phyloP scores from a whole-genome alignment of 1,140 invertebrate genomes.

The Agrypnia vestita region DNA sequence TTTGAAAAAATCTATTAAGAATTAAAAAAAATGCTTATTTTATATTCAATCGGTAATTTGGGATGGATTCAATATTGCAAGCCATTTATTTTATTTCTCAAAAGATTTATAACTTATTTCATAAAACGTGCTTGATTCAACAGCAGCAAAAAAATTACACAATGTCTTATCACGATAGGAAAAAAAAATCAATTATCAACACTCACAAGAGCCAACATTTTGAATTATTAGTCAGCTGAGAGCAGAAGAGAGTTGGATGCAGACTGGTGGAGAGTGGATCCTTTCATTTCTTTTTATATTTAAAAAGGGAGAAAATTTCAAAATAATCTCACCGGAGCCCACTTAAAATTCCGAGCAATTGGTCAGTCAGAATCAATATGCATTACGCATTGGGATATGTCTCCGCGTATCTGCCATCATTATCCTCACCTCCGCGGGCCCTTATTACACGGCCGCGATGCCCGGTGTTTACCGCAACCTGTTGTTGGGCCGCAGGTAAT shows the following conservation, averaged over 20 bases:
- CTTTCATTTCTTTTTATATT: slow-evolving; percentile 28
- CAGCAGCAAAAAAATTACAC: too few relatives aligned
- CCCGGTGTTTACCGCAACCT: neutral
- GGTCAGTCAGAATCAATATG: slow-evolving; percentile 19
- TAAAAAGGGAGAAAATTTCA: slow-evolving; percentile 16
- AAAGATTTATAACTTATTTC: too few relatives aligned
- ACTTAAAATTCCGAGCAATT: slow-evolving; percentile 28
- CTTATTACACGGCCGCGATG: too few relatives aligned
- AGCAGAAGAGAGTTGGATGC: neutral
- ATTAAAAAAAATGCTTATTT: neutral
- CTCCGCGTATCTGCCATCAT: neutral
- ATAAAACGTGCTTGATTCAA: too few relatives aligned
- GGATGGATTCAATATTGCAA: neutral
- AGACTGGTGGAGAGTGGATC: slow-evolving; percentile 10
- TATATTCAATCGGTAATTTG: neutral
- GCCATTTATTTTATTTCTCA: too few relatives aligned
- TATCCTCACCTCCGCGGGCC: neutral
- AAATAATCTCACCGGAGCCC: neutral
- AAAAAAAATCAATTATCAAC: neutral
- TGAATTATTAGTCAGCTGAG: neutral
- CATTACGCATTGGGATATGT: neutral
- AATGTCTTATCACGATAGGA: neutral
- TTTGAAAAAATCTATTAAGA: neutral
- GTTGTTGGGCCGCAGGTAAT: slow-evolving; percentile 14
- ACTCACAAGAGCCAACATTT: slow-evolving; percentile 21